Conservation (phyloP, 2,113 vertebrate species). For the Probosciger aterrimus region DNA sequence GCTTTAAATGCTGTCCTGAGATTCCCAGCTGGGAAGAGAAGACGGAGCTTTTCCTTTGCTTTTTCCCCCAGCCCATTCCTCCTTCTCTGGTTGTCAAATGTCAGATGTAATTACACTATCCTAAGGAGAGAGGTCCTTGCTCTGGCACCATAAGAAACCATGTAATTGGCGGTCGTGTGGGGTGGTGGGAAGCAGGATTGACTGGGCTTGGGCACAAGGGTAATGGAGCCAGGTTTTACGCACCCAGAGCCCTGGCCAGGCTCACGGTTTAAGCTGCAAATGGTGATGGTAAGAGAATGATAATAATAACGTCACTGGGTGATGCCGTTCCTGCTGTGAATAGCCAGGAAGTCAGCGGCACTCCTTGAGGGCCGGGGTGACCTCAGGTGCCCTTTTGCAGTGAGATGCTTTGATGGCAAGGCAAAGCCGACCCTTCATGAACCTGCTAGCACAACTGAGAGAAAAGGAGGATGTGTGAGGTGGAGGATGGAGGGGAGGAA, state of each 20-base stretch:
- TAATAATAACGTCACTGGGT: neutral
- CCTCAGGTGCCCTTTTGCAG: neutral
- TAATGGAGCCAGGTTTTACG: neutral
- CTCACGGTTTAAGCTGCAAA: neutral
- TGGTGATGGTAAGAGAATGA: neutral
- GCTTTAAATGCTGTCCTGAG: neutral
- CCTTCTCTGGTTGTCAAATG: neutral
- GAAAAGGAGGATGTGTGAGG: neutral
- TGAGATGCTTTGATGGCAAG: neutral
- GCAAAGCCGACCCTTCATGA: neutral
- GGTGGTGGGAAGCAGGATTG: neutral
- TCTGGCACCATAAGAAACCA: neutral
- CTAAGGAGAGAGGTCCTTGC: neutral
- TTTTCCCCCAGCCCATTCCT: neutral
- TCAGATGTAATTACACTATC: neutral
- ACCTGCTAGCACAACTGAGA: neutral
- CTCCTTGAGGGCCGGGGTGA: neutral
- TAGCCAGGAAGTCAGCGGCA: rapidly evolving
- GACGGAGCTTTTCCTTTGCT: neutral
- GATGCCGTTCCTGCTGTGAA: neutral
- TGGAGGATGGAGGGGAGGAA: neutral
- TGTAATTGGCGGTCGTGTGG: rapidly evolving
- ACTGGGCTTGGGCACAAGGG: rapidly evolving
- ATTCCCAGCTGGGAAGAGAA: neutral
- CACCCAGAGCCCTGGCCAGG: neutral